Conservation (phyloP, 92 coral and sea anemone genomes). For the Zoanthus sociatus region DNA sequence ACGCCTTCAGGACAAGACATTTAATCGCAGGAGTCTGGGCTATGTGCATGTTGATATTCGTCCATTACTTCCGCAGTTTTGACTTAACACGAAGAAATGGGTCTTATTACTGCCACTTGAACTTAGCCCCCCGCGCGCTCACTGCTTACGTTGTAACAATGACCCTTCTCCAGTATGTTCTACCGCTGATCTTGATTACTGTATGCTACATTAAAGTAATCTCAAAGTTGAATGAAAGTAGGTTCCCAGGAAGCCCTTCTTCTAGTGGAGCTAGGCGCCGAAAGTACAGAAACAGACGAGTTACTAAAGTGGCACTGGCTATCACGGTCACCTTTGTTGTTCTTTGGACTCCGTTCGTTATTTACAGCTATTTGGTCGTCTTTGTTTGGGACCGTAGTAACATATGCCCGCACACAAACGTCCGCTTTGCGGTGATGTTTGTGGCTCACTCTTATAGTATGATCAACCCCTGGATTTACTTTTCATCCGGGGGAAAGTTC, state of each 20-base stretch:
- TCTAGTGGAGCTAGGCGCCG: background rate
- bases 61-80: slow-evolving; percentile 27
- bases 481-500: background rate
- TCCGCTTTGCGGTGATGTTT: slow-evolving; percentile 8
- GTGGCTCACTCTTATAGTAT: slow-evolving; percentile 26
- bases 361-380: background rate
- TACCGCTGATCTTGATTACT: slow-evolving; percentile 23
- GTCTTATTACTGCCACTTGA: background rate
- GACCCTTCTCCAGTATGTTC: slow-evolving; percentile 13
- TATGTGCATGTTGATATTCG: slow-evolving; percentile 9
- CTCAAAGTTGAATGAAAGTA: background rate
- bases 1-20: background rate
- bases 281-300: slow-evolving; percentile 18
- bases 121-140: background rate
- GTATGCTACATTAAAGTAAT: slow-evolving; percentile 6
- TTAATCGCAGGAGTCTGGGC: slow-evolving; percentile 7
- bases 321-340: slow-evolving; percentile 21
- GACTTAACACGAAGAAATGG: background rate
- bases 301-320: slow-evolving; percentile 22
- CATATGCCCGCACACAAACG: background rate
- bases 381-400: slow-evolving; percentile 1
- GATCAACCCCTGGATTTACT: slow-evolving; percentile 32
- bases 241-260: slow-evolving; percentile 13
- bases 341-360: slow-evolving; percentile 31
- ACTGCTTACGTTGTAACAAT: slow-evolving; percentile 26